Evolutionary conservation across 2,797 vertebrate species (phyloP).

Genomic region (Betta splendens): DNA sequence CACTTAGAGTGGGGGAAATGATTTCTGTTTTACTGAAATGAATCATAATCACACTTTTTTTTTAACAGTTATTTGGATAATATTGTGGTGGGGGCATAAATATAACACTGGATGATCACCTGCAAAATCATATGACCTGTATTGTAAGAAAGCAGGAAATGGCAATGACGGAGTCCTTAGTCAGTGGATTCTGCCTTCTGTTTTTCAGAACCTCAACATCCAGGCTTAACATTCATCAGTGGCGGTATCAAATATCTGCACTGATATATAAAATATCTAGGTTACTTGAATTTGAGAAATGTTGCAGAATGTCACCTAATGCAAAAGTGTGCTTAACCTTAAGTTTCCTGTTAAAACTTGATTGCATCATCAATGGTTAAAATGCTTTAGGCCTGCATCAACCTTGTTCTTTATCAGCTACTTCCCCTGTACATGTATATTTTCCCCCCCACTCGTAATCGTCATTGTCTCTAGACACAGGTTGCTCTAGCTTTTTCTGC

Average conservation of each 20-base stretch:
- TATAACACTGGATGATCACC: conserved; percentile 29
- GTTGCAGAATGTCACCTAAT: conserved; percentile 51
- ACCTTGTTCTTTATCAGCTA: conserved; percentile 30
- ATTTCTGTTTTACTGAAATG: conserved; percentile 8
- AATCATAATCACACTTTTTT: not conserved
- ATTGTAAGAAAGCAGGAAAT: conserved; percentile 6
- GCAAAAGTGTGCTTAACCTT: conserved; percentile 45
- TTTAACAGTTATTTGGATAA: not conserved
- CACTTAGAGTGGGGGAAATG: not conserved
- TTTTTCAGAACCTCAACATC: conserved; percentile 11
- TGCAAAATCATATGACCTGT: conserved; percentile 9
- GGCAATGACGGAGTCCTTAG: not conserved
- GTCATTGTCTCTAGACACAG: conserved; percentile 20
- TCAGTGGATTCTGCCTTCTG: not conserved
- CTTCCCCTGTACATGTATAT: conserved; percentile 19
- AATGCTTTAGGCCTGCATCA: conserved; percentile 60
- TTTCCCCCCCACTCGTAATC: conserved; percentile 14
- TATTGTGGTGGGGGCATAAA: conserved; percentile 7
- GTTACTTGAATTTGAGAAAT: conserved; percentile 51
- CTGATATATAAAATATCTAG: conserved; percentile 17
- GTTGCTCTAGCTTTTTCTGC: conserved; percentile 16
- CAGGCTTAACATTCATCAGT: conserved; percentile 1
- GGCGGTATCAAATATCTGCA: conserved; percentile 14
- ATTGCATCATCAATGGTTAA: conserved; percentile 50
- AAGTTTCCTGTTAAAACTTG: conserved; percentile 78